These are phyloP conservation scores for Plectropomus leopardus DNA, from an alignment of 2,113 vertebrate genomes.

Conservation along the genomic window DNA sequence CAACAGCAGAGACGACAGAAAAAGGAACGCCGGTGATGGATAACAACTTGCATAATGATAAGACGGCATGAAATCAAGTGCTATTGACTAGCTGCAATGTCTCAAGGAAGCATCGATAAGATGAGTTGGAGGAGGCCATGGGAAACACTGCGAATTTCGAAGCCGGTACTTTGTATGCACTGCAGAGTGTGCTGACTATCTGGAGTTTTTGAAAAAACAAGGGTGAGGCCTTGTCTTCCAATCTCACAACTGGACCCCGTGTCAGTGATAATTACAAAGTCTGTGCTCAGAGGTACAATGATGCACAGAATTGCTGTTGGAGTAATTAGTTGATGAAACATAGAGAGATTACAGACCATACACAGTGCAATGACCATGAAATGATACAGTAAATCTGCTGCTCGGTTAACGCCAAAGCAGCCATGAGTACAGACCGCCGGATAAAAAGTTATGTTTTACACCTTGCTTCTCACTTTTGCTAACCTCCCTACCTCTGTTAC, in stretches of 20 bases:
- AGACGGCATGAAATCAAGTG: constrained; percentile 66
- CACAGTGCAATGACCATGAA: constrained; percentile 56
- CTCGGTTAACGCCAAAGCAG: constrained; percentile 32
- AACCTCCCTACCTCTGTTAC: constrained; percentile 41
- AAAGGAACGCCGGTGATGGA: constrained; percentile 54
- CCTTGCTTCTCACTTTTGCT: constrained; percentile 40
- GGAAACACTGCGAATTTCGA: constrained; percentile 68
- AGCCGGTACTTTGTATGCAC: constrained; percentile 64
- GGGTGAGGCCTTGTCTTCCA: constrained; percentile 48
- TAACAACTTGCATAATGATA: constrained; percentile 67
- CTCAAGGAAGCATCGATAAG: constrained; percentile 59
- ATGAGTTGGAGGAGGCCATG: constrained; percentile 56
- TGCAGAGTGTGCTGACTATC: constrained; percentile 45
- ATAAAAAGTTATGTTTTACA: constrained; percentile 49
- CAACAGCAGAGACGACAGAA: constrained; percentile 53
- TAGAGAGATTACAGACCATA: constrained; percentile 51
- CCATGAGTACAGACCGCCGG: constrained; percentile 5
- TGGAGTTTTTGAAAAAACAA: constrained; percentile 36
- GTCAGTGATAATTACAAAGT: constrained; percentile 71
- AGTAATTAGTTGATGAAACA: constrained; percentile 74
- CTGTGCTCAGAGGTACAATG: constrained; percentile 63
- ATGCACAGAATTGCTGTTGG: constrained; percentile 58
- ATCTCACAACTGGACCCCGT: constrained; percentile 56
- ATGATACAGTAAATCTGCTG: constrained; percentile 51
- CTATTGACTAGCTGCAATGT: constrained; percentile 69